These are phyloP conservation scores for Acanthosepion esculentum DNA, from an alignment of 2,888 invertebrate species.

Conservation along the genomic window DNA sequence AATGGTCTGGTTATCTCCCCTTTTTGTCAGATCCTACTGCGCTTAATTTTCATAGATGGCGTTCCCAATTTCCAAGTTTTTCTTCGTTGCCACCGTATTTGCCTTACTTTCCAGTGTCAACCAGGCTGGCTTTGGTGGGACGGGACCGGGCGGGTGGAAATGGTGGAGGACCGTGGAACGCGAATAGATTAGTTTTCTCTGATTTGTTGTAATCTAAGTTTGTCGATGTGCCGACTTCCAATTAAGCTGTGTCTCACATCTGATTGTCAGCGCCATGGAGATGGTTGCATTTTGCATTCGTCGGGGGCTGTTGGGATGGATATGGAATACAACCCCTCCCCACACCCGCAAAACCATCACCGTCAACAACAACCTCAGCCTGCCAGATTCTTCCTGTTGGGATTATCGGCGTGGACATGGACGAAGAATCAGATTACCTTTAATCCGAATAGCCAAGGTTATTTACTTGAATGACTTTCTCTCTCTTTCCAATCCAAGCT, in stretches of 20 bases:
- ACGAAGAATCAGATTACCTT: conserved; percentile 23
- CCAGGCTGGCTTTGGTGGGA: no score
- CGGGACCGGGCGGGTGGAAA: no score
- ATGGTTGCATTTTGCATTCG: not conserved
- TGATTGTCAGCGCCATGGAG: not conserved
- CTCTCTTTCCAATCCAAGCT: not conserved
- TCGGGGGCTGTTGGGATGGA: not conserved
- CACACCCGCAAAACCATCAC: not conserved
- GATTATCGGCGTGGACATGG: not conserved
- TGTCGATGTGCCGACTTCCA: not conserved
- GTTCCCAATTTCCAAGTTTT: no score
- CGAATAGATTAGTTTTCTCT: not conserved
- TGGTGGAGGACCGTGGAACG: no score
- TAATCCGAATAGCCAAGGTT: conserved; percentile 4
- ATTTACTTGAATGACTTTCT: not conserved
- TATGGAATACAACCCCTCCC: no score
- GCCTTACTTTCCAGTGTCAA: no score
- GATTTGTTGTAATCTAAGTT: not conserved
- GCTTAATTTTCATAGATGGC: no score
- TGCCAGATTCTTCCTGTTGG: not conserved
- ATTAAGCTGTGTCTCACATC: not conserved
- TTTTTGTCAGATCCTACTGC: no score
- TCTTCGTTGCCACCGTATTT: no score
- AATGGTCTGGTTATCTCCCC: no score
- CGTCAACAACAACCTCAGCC: not conserved